Percentiles rank a stretch among this genome's conserved stretches.
phyloP scores from a whole-genome alignment of 2,797 vertebrate genomes.

The Morus bassanus region DNA sequence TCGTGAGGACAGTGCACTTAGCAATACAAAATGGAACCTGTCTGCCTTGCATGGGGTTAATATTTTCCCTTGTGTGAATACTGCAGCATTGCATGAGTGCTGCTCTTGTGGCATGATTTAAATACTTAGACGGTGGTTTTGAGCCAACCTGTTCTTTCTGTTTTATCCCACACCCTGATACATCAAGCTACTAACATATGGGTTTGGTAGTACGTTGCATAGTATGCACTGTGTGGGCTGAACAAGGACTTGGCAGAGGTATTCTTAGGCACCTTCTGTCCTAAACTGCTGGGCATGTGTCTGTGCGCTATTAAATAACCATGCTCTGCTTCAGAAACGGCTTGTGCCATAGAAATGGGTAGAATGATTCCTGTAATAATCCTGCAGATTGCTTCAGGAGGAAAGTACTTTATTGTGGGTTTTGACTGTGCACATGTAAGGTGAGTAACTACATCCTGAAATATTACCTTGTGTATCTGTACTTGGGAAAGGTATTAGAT shows the following conservation, averaged over 20 bases:
- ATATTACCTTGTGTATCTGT: not conserved
- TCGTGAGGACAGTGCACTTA: not conserved
- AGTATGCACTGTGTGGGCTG: constrained; percentile 26
- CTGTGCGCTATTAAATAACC: not conserved
- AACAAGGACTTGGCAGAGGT: constrained; percentile 42
- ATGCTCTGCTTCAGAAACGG: not conserved
- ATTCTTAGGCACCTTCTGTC: constrained; percentile 54
- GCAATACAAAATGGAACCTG: not conserved
- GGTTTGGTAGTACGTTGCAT: not conserved
- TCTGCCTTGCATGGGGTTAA: not conserved
- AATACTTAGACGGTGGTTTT: not conserved
- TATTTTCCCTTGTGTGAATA: not conserved
- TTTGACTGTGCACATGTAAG: not conserved
- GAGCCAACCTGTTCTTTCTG: constrained; percentile 7
- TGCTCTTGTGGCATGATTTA: not conserved
- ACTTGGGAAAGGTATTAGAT: not conserved
- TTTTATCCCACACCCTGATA: not conserved
- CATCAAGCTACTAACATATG: not conserved
- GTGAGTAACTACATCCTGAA: not conserved
- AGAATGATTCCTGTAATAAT: not conserved
- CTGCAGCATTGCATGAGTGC: not conserved
- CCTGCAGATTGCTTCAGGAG: not conserved
- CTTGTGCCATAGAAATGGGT: not conserved
- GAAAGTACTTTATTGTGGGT: not conserved
- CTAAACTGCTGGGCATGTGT: not conserved